Evolutionary conservation across 2,797 vertebrate genomes (phyloP).

Genomic region (Eulemur coronatus): DNA sequence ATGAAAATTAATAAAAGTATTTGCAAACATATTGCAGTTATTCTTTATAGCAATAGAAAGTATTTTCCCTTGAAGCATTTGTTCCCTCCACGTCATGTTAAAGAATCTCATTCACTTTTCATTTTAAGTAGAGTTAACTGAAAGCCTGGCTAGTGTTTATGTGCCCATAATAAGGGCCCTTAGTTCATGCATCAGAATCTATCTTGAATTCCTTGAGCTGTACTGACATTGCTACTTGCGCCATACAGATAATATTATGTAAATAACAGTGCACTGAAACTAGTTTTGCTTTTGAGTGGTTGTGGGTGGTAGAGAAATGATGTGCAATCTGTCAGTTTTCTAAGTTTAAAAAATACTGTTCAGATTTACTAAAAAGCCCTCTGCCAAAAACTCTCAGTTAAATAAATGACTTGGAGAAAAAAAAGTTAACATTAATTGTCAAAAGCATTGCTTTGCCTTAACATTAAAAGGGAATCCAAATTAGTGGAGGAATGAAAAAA

Average conservation of each 20-base stretch:
- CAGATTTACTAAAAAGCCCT: constrained; percentile 3
- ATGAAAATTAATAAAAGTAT: not conserved
- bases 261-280: not conserved
- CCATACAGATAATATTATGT: not conserved
- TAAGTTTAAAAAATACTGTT: constrained; percentile 48
- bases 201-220: not conserved
- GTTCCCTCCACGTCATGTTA: not conserved
- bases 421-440: constrained; percentile 28
- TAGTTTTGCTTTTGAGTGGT: constrained; percentile 22
- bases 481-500: not conserved
- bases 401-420: not conserved
- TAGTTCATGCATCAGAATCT: not conserved
- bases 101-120: not conserved
- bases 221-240: not conserved
- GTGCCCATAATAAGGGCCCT: not conserved
- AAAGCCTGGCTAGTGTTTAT: not conserved
- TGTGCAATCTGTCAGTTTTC: constrained; percentile 59
- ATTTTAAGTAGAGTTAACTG: not conserved
- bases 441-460: not conserved
- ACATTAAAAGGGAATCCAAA: not conserved
- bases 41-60: not conserved
- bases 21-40: not conserved
- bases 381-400: constrained; percentile 35
- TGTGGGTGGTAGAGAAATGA: constrained; percentile 42
- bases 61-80: not conserved